Percentiles rank a stretch among this genome's conserved stretches.
These are phyloP conservation scores for Ommatoiulus sabulosus DNA, from an alignment of 2,888 invertebrate species.

Conservation along the genomic window DNA sequence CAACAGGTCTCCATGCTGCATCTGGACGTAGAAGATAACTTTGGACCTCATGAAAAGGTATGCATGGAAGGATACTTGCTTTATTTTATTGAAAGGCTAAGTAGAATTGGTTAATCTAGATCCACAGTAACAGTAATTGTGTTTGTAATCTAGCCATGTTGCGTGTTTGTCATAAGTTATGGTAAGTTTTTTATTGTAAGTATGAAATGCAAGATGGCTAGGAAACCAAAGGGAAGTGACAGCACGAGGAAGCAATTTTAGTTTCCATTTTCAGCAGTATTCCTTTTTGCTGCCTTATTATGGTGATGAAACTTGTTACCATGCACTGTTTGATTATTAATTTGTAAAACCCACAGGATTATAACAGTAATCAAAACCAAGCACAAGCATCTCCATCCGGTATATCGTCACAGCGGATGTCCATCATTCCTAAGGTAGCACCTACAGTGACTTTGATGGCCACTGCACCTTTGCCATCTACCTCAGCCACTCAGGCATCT, in stretches of 20 bases:
- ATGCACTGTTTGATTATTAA: not conserved
- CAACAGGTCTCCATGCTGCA: slow-evolving; percentile 49
- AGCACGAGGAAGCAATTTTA: not conserved
- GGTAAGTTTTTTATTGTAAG: not conserved
- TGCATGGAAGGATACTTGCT: not conserved
- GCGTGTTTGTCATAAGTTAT: not conserved
- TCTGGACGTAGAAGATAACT: slow-evolving; percentile 51
- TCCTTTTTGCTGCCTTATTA: not conserved
- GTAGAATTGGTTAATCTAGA: not conserved
- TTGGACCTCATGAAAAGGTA: slow-evolving; percentile 50
- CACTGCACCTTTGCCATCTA: slow-evolving; percentile 58
- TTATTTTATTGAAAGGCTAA: not conserved
- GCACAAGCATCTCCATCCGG: slow-evolving; percentile 55
- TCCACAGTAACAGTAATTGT: not conserved
- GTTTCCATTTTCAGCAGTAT: not conserved
- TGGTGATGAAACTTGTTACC: not conserved
- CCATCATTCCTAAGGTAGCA: slow-evolving; percentile 58
- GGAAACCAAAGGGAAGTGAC: not conserved
- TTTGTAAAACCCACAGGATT: slow-evolving; percentile 47
- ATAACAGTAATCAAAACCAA: slow-evolving; percentile 56
- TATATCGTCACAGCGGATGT: slow-evolving; percentile 54
- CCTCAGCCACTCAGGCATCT: slow-evolving; percentile 59
- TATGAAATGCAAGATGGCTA: not conserved
- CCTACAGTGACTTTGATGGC: slow-evolving; percentile 54
- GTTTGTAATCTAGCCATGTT: not conserved